These are phyloP conservation scores for Leucophenga montana DNA, from an alignment of 2,888 invertebrate species.

Conservation along the genomic window DNA sequence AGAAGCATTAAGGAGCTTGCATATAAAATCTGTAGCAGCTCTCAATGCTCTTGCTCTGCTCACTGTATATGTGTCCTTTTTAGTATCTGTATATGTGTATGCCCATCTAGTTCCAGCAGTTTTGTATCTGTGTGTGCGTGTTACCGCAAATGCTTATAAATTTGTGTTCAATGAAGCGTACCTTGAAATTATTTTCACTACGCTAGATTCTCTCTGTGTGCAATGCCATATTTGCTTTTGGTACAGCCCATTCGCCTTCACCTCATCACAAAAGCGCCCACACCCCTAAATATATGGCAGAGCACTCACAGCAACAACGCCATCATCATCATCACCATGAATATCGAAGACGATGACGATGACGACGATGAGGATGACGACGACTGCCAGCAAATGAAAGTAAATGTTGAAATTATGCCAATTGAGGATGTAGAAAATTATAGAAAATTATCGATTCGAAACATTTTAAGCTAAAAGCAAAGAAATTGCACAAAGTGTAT, in stretches of 20 bases:
- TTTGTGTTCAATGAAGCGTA: slow-evolving; percentile 32
- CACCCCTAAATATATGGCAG: too few species aligned
- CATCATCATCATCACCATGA: too few species aligned
- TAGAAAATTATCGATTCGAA: slow-evolving; percentile 38
- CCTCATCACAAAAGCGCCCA: background rate
- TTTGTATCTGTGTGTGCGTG: background rate
- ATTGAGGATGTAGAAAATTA: slow-evolving; percentile 56
- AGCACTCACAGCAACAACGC: background rate
- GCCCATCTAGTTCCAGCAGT: too few species aligned
- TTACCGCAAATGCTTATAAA: slow-evolving; percentile 24
- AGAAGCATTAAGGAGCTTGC: too few species aligned
- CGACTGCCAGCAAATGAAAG: slow-evolving; percentile 27
- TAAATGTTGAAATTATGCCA: slow-evolving; percentile 50
- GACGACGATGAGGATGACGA: background rate
- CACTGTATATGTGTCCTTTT: too few species aligned
- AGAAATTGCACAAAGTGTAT: slow-evolving; percentile 20
- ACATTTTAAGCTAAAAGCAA: slow-evolving; percentile 31
- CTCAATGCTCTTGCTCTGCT: too few species aligned
- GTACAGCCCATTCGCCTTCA: background rate
- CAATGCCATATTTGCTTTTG: background rate
- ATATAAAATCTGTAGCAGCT: too few species aligned
- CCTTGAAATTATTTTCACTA: slow-evolving; percentile 26
- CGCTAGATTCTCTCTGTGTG: background rate
- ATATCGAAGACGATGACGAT: background rate
- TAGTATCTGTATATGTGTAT: too few species aligned